Evolutionary conservation across 2,888 invertebrate species (phyloP), one percentile per base, ranked within the genome.

Genomic region (Melitaea athalia): DNA sequence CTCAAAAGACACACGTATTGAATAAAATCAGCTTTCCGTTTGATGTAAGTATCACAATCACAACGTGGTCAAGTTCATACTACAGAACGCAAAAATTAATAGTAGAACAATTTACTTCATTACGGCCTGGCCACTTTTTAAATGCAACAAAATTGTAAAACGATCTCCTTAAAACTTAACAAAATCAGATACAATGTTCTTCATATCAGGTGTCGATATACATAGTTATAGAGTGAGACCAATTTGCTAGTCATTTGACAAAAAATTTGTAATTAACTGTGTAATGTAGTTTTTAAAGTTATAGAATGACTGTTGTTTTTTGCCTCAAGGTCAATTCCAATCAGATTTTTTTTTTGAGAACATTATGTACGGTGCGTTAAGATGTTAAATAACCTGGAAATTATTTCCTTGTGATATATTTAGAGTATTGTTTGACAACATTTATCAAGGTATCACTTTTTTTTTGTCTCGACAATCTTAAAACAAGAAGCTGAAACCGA

Each of bases 261-360:
- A 52, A 52, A 52, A 24, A 24, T 1, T 24, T 24, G 8, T 24
- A 8, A 52, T 11, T 15, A 15, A 57, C 4, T 42, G 8, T 10
- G n/a, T 15, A 38, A 57, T 17, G 57, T 38, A 57, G 49, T 62
- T 57, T n/a, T 67, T 62, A 24, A 38, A 45, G 55, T 8, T 24
- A 12, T 67, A 67, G 61, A 67, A 67, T 67, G 61, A 55, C 47
- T 55, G 52, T 31, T 14, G 0, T 38, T 66, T 60, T 60, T 42
- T 55, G 15, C 2, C 17, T 31, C 61, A 67, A 67, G 66, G 66
- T 15, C 7, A 42, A 49, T 42, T n/a, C 38, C 55, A 62, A 67
- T 67, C 55, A 57, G 49, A 49, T 7, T 3, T 2, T 67, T 61
- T 61, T 65, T 67, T 55, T 33, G 42, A 47, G 24, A 62, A 55